Evolutionary conservation across 2,888 invertebrate species (phyloP).

Genomic region (Dastarcus helophoroides): DNA sequence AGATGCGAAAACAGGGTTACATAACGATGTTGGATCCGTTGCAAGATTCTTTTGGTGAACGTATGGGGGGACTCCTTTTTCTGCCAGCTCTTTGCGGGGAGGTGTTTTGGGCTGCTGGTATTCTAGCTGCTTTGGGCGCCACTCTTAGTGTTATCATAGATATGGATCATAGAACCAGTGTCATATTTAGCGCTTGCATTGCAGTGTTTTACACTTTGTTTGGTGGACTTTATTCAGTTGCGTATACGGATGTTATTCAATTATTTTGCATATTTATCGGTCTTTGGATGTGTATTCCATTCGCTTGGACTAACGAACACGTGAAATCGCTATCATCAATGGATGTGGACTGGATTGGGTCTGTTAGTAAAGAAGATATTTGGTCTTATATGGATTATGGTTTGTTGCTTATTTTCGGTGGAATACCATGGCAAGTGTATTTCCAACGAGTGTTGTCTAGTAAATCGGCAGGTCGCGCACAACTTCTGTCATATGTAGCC

Average conservation of each 20-base stretch:
- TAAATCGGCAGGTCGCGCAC: conserved; percentile 87
- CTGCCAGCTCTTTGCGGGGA: conserved; percentile 95
- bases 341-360: conserved; percentile 85
- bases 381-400: conserved; percentile 83
- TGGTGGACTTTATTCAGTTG: conserved; percentile 95
- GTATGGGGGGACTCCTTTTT: conserved; percentile 95
- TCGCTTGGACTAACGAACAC: conserved; percentile 81
- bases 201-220: conserved; percentile 96
- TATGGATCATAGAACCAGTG: conserved; percentile 85
- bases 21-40: conserved; percentile 98
- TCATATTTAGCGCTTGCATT: conserved; percentile 90
- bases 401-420: conserved; percentile 82
- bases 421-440: conserved; percentile 98
- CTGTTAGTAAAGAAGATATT: conserved; percentile 56
- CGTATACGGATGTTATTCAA: conserved; percentile 97
- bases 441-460: conserved; percentile 96
- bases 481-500: conserved; percentile 90
- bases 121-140: conserved; percentile 90
- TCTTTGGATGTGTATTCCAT: conserved; percentile 96
- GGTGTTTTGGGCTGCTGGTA: conserved; percentile 98
- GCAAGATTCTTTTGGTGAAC: conserved; percentile 90
- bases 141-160: conserved; percentile 95
- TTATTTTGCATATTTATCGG: conserved; percentile 96
- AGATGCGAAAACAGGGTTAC: conserved; percentile 95
- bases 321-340: conserved; percentile 71